Base-by-base conservation (phyloP, 2,113 vertebrate genomes). In the Mus pahari region DNA sequence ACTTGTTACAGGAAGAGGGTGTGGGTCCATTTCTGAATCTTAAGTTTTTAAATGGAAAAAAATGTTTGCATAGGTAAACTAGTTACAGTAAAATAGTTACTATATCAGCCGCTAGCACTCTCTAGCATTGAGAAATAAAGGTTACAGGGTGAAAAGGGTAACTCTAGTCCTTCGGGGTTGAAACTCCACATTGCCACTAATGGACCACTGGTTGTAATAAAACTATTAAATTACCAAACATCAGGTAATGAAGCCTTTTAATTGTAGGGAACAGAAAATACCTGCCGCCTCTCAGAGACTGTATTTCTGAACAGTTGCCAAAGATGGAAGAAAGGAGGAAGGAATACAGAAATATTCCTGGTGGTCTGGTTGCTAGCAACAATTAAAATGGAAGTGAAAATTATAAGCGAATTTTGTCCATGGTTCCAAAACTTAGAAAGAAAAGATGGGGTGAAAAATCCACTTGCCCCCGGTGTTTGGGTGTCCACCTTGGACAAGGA, bases 401-500 rank as follows among this genome's bases (percentile, higher is more conserved):
- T 87, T 92, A 11, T 88, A 87, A 90, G 42, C 17, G n/a, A 81
- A 77, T 60, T 74, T 79, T 28, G 55, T 88, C 20, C 71, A 4
- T 82, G 74, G 92, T 86, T 92, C 39, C 42, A 24, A 64, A 89
- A 86, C 60, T 97, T 64, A 31, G 94, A 64, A 86, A 66, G 39
- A 24, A 90, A 87, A 82, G 88, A 68, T 9, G 16, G 74, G 45
- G 42, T 74, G 53, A 90, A 82, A 45, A 31, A 45, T 82, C 68
- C 3, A 4, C 58, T 96, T 71, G 19, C 73, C 95, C 42, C 70
- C 90, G 92, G 45, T 60, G 31, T 87, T 60, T 94, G 45, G 89
- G 48, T 86, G 62, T 82, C 84, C 91, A 0, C 50, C 7, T 66
- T 77, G 88, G 90, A 48, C 68, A 60, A 81, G 50, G 55, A 45